Conservation (phyloP, 2,888 invertebrate species). For the Caenorhabditis drosophilae region DNA sequence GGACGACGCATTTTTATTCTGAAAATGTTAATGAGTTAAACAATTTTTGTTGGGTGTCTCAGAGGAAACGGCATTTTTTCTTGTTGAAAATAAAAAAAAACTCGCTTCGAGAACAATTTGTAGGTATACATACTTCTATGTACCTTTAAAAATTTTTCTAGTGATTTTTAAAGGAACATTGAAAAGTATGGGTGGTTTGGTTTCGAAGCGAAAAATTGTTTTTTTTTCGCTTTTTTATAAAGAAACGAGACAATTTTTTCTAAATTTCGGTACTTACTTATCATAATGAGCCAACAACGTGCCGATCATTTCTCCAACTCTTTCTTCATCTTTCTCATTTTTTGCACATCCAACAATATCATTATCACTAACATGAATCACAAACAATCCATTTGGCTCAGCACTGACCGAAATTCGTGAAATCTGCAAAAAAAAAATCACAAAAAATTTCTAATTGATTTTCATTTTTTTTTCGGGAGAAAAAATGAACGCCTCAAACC, state of each 20-base stretch:
- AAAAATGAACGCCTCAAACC: conserved; percentile 15
- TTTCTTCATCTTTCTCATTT: conserved; percentile 68
- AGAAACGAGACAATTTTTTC: neutral
- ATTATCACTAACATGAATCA: conserved; percentile 71
- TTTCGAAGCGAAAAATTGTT: neutral
- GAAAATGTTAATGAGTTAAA: too few relatives aligned
- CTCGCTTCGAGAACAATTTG: neutral
- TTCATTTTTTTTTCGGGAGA: too few relatives aligned
- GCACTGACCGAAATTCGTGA: conserved; percentile 70
- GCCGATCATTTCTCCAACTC: conserved; percentile 72
- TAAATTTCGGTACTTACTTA: conserved; percentile 54
- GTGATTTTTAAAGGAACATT: neutral
- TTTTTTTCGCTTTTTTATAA: too few relatives aligned
- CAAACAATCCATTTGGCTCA: conserved; percentile 70
- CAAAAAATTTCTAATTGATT: neutral
- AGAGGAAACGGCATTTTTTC: neutral
- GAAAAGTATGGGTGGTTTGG: neutral
- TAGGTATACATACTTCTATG: neutral
- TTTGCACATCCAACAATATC: conserved; percentile 71
- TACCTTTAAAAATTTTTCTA: too few relatives aligned
- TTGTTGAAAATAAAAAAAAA: neutral
- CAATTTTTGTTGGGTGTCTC: too few relatives aligned
- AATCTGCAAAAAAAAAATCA: conserved; percentile 60
- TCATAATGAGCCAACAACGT: conserved; percentile 68
- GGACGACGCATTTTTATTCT: conserved; percentile 41